Evolutionary conservation across 2,888 invertebrate species (phyloP).

Genomic region (Polydrusus pterygomalis): DNA sequence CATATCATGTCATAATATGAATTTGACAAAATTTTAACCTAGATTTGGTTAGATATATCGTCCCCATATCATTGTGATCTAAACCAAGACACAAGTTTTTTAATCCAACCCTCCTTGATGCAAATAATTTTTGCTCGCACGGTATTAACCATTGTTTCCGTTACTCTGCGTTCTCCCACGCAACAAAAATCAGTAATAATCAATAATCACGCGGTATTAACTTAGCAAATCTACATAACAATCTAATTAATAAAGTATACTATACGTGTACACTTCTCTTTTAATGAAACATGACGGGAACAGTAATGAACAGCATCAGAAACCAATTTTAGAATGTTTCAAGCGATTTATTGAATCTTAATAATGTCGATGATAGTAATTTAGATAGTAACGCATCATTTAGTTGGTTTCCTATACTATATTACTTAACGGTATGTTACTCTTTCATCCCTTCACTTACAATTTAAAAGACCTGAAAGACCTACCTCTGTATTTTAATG

Average conservation of each 20-base stretch:
- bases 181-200: not conserved
- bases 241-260: constrained; percentile 5
- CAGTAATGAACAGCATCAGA: constrained; percentile 2
- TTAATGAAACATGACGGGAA: not conserved
- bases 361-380: constrained; percentile 16
- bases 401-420: constrained; percentile 3
- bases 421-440: not conserved
- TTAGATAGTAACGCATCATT: constrained; percentile 25
- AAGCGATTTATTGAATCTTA: constrained; percentile 2
- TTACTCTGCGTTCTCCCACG: too few relatives aligned
- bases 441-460: constrained; percentile 6
- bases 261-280: not conserved
- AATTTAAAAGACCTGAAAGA: not conserved
- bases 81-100: too few relatives aligned
- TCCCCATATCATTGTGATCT: too few relatives aligned
- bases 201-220: not conserved
- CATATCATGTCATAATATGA: too few relatives aligned
- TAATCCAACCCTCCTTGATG: too few relatives aligned
- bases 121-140: too few relatives aligned
- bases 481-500: too few relatives aligned
- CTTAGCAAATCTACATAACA: not conserved
- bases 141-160: too few relatives aligned
- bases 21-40: too few relatives aligned
- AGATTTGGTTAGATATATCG: too few relatives aligned
- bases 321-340: constrained; percentile 16